Percentiles rank a stretch among this genome's conserved stretches.
phyloP scores from a whole-genome alignment of 2,113 vertebrate genomes.

The Chaetorhynchus papuensis region DNA sequence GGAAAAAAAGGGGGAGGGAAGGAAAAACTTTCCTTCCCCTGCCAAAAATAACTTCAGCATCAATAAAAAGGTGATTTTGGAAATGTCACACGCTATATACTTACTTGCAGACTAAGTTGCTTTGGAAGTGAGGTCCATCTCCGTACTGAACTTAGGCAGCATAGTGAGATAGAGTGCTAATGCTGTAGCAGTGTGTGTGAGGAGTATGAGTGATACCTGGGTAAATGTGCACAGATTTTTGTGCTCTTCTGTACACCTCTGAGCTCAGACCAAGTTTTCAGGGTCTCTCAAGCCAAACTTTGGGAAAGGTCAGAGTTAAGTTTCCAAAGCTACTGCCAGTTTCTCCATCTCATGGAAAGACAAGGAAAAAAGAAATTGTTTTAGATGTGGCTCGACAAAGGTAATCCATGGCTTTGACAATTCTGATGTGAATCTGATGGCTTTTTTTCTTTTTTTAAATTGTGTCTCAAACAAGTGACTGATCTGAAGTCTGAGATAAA shows the following conservation, averaged over 20 bases:
- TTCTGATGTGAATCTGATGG: neutral
- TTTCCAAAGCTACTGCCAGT: neutral
- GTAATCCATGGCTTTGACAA: neutral
- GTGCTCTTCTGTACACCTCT: neutral
- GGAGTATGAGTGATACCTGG: neutral
- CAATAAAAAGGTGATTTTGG: conserved; percentile 15
- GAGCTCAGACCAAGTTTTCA: neutral
- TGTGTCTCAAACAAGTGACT: neutral
- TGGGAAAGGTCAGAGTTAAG: neutral
- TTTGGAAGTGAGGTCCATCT: neutral
- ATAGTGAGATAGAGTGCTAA: neutral
- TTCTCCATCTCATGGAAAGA: neutral
- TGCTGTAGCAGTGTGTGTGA: neutral
- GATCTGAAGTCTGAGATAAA: neutral
- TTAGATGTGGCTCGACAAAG: neutral
- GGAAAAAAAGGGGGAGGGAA: neutral
- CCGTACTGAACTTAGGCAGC: neutral
- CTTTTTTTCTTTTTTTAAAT: neutral
- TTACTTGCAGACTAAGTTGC: neutral
- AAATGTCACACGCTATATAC: neutral
- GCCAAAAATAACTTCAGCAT: conserved; percentile 39
- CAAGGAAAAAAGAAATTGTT: neutral
- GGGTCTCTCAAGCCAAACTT: neutral
- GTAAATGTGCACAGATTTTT: neutral
- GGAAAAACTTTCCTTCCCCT: neutral